Conservation (phyloP, 2,797 vertebrate genomes). For the Oryzias dopingdopingensis region DNA sequence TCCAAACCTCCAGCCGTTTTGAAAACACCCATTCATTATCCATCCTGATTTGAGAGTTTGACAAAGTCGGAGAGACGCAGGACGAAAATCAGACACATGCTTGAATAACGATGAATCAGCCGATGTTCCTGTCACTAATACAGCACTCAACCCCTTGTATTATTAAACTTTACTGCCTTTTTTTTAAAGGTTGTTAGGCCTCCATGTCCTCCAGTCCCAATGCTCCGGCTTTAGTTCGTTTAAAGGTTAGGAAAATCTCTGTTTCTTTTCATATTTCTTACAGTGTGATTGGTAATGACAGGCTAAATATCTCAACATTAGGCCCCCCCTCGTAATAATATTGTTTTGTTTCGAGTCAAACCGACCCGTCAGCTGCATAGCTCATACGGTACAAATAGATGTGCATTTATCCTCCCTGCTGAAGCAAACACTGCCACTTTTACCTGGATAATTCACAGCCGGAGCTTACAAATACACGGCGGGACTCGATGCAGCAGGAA, state of each 20-base stretch:
- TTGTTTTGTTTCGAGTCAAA: slow-evolving; percentile 31
- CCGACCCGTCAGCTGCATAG: slow-evolving; percentile 29
- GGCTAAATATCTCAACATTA: slow-evolving; percentile 59
- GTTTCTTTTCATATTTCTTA: slow-evolving; percentile 54
- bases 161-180: slow-evolving; percentile 41
- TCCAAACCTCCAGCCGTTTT: slow-evolving; percentile 55
- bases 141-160: background rate
- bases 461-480: slow-evolving; percentile 46
- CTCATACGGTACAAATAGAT: slow-evolving; percentile 48
- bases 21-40: slow-evolving; percentile 65
- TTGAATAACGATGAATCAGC: slow-evolving; percentile 17
- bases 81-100: slow-evolving; percentile 40
- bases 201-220: slow-evolving; percentile 58
- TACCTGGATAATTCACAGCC: slow-evolving; percentile 45
- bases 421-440: slow-evolving; percentile 25
- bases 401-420: slow-evolving; percentile 24
- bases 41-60: slow-evolving; percentile 49
- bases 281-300: slow-evolving; percentile 67
- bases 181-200: slow-evolving; percentile 43
- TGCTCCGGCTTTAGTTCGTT: slow-evolving; percentile 73
- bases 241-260: slow-evolving; percentile 62
- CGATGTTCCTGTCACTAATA: slow-evolving; percentile 6
- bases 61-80: slow-evolving; percentile 56
- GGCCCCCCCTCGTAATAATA: slow-evolving; percentile 32
- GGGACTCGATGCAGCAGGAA: slow-evolving; percentile 37